A percentile compares a stretch with the other conserved stretches of the same genome.
phyloP scores from a whole-genome alignment of 2,797 vertebrate species.

The Tadarida brasiliensis region DNA sequence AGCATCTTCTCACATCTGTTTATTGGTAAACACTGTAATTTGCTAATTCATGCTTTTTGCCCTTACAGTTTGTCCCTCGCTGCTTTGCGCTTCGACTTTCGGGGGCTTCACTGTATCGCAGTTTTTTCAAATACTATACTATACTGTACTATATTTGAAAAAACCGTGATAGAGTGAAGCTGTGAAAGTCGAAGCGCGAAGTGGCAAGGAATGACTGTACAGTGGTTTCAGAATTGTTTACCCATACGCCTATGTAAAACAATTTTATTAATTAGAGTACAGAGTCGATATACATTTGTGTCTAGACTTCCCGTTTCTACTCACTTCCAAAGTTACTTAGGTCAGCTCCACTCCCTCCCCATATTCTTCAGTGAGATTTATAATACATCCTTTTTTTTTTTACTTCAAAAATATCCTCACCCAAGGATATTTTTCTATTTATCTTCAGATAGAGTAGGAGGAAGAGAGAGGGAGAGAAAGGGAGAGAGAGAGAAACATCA shows the following conservation, averaged over 20 bases:
- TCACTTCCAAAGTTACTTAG: background rate
- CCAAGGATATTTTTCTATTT: too few species aligned
- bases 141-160: too few species aligned
- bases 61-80: too few species aligned
- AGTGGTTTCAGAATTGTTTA: background rate
- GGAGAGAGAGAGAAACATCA: too few species aligned
- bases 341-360: background rate
- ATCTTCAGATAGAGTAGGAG: too few species aligned
- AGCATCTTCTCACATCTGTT: conserved; percentile 26
- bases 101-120: too few species aligned
- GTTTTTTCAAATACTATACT: too few species aligned
- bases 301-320: background rate
- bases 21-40: background rate
- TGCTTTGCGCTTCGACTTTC: too few species aligned
- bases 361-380: background rate
- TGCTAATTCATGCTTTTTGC: background rate
- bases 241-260: background rate
- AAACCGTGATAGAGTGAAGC: too few species aligned
- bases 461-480: too few species aligned
- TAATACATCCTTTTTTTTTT: background rate
- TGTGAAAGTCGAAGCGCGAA: too few species aligned
- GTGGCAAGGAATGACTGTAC: background rate
- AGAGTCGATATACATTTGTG: background rate
- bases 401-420: too few species aligned
- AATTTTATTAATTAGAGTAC: background rate